These are phyloP conservation scores for Polia nebulosa DNA, from an alignment of 2,888 invertebrate genomes.

Conservation along the genomic window DNA sequence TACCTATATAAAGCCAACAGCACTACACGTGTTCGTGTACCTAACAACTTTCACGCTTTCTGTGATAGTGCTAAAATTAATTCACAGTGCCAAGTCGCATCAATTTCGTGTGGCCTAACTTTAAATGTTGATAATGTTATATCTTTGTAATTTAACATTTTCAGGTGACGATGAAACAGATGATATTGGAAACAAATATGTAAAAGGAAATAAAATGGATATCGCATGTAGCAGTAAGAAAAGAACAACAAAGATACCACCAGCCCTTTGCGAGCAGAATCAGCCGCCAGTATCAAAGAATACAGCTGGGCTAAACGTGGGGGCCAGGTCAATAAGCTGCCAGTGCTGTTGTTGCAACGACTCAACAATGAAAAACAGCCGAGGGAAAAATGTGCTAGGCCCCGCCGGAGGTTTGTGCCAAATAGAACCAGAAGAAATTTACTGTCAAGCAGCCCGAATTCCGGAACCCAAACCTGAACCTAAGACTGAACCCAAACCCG, in stretches of 20 bases:
- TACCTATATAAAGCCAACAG: no score
- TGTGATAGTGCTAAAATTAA: neutral
- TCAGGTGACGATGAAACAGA: slow-evolving; percentile 11
- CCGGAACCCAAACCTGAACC: neutral
- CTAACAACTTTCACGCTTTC: neutral
- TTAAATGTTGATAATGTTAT: neutral
- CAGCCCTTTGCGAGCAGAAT: slow-evolving; percentile 31
- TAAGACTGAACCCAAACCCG: neutral
- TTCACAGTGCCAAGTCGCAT: neutral
- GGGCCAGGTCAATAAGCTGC: slow-evolving; percentile 21
- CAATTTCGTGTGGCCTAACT: neutral
- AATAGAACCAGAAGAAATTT: slow-evolving; percentile 29
- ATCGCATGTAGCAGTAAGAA: slow-evolving; percentile 36
- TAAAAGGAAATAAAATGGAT: neutral
- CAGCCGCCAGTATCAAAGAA: slow-evolving; percentile 21
- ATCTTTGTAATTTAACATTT: slow-evolving; percentile 10
- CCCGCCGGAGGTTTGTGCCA: slow-evolving; percentile 17
- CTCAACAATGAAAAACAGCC: neutral
- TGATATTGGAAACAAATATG: slow-evolving; percentile 15
- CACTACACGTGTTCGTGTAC: neutral
- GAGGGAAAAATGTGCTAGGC: slow-evolving; percentile 1
- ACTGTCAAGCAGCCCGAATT: slow-evolving; percentile 29
- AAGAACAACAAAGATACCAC: slow-evolving; percentile 19
- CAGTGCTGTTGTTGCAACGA: slow-evolving; percentile 26
- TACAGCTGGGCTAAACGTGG: slow-evolving; percentile 13